Base-by-base conservation (phyloP, 2,113 vertebrate species). In the Chaetops frenatus region DNA sequence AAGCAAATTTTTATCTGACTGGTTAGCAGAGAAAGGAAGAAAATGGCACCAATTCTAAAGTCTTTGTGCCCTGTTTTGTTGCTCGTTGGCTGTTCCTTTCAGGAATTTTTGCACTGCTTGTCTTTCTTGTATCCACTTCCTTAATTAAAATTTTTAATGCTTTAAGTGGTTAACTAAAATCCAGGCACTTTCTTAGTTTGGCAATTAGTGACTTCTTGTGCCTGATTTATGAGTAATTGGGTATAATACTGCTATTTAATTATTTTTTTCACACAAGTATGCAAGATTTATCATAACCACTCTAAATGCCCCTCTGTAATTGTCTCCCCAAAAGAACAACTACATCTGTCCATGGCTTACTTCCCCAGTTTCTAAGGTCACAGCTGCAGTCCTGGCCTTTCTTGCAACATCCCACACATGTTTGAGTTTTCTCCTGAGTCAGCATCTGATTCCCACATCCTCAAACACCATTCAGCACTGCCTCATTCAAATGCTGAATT, bases 1-100 rank as follows among this genome's bases (percentile, higher is more conserved):
- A 97, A 93, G 58, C 57, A 98, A 95, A 96, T 97, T 97, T 96
- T 96, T 94, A 94, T 92, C 81, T 97, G 86, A 93, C 80, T 96
- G 25, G 67, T 80, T 97, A 97, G 79, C 76, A 94, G 60, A 38
- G 77, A 96, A 95, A 94, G 84, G 81, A 85, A 94, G 54, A 95
- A 97, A 91, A 81, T 61, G 81, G 79, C 67, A 80, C 15, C n/a
- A 85, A 2, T 54, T 95, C 83, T 94, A 84, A 94, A 94, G 73
- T 14, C 53, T 90, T 4, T 53, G 64, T 95, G 67, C 5, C 15
- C 13, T n/a, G 3, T 62, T 80, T 93, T 18, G 17, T 88, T 94
- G 42, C 96, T 87, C 92, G 95, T 88, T 97, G 97, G 96, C 90
- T 96, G 93, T 65, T 97, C 84, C 88, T 97, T 94, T 96, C 71